Base-by-base conservation (phyloP, 2,797 vertebrate genomes). In the Erpetoichthys calabaricus region DNA sequence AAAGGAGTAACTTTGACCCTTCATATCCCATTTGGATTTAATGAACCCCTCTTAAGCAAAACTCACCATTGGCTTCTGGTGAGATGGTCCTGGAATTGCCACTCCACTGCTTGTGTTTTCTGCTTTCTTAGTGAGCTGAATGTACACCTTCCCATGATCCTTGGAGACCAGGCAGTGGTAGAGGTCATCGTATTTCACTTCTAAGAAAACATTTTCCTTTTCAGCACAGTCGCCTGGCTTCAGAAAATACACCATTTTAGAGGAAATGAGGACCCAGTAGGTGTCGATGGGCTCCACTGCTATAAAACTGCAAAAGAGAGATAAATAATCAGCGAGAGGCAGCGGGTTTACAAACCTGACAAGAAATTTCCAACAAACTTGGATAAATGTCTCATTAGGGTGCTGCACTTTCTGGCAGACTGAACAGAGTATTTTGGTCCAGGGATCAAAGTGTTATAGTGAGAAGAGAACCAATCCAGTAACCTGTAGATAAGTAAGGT, bases 141-240 rank as follows among this genome's bases (percentile, higher is more conserved):
- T 86, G 1, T 99, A 98, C 0, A 96, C 86, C 25, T 91, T 94
- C 41, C 94, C 92, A 0, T 96, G 94, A 69, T 99, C 96, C 71
- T 86, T 96, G 5, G 91, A 98, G 65, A 98, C 91, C 6, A 99
- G 89, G 72, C 96, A 98, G 78, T 99, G 96, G 71, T 93, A 98
- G 52, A 99, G 90, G 64, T 98, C 91, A 0, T 97, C 93, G 0
- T 99, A 98, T 64, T 91, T 97, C 65, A 98, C 91, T 72, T 98
- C 94, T 2, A 99, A 81, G 80, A 99, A 94, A 63, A 99, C 90
- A 69, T 91, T 87, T 7, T 98, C 96, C 0, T 91, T 86, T 63
- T 98, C 94, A 1, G 83, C 76, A 0, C 73, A 88, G 7, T 95
- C 90, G 0, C 89, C 89, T 0, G 85, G 88, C 63, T 84, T 94